Evolutionary conservation across 2,888 invertebrate genomes (phyloP), one percentile per base, ranked within the genome.

Genomic region (Metalampra italica): DNA sequence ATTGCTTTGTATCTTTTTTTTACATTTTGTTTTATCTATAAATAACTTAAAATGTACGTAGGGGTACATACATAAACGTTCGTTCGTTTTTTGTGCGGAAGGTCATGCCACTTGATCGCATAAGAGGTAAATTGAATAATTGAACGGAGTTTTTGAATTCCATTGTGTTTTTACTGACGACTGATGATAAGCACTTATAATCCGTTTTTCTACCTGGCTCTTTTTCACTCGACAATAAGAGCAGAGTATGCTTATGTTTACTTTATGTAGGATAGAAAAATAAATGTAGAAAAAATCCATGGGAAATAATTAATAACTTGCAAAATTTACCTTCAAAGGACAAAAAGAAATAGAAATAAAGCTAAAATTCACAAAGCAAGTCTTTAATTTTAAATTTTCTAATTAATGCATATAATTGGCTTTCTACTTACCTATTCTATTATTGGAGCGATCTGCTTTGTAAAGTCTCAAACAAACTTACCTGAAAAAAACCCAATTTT

Each of bases 1-100:
- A 72, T 75, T 80, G 72, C 78, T 78, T 76, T 73, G 71, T 67
- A 15, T 49, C 32, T 11, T 32, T 32, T 32, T 32, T 32, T 32
- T 32, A 32, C 9, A 32, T 8, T 32, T 44, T 34, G 42, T 49
- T 45, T 50, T 52, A 54, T 52, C 46, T 53, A 56, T 50, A 22
- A 22, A 22, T 22, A 22, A 22, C 22, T 22, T 22, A 22, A 22
- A 22, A 22, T 47, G 45, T 43, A 32, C 32, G 29, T 9, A 22
- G 14, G 41, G 41, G 40, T 41, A 30, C 12, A 7, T 34, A 11
- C 2, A 34, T 7, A 34, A 34, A 34, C 34, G 34, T 34, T 11
- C 11, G 7, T 11, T 34, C 5, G 22, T 22, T 22, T 22, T 3
- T 22, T 22, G 22, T 22, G 5, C 22, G 34, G 34, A 34, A 1